Conservation (phyloP, 2,797 vertebrate species). For the Macroramphosus scolopax region DNA sequence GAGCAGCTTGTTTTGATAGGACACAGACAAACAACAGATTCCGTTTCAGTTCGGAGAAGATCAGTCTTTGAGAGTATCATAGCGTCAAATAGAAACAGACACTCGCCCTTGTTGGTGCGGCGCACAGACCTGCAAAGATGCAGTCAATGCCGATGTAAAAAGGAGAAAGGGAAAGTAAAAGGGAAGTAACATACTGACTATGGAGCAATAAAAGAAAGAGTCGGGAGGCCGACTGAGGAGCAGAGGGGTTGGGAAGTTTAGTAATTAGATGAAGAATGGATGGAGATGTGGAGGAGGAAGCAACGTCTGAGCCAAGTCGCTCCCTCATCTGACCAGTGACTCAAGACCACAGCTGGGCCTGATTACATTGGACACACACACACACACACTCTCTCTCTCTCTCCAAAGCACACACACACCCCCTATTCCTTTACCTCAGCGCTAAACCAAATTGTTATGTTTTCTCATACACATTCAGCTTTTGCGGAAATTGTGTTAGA, state of each 20-base stretch:
- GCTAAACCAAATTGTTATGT: conserved; percentile 35
- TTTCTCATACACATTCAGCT: conserved; percentile 36
- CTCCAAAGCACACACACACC: conserved; percentile 37
- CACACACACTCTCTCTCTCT: conserved; percentile 30
- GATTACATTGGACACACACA: conserved; percentile 59
- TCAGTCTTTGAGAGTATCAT: too few species aligned
- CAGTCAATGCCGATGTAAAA: too few species aligned
- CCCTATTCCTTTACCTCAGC: conserved; percentile 35
- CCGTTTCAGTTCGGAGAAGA: too few species aligned
- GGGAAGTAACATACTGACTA: conserved; percentile 2
- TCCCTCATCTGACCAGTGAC: conserved; percentile 74
- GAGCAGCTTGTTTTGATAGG: too few species aligned
- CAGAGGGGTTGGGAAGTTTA: conserved; percentile 27
- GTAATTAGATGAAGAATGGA: conserved; percentile 73
- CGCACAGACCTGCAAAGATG: too few species aligned
- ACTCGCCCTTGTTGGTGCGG: too few species aligned
- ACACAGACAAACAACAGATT: too few species aligned
- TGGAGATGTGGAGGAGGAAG: conserved; percentile 63
- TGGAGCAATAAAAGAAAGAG: conserved; percentile 26
- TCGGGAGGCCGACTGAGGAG: conserved; percentile 39
- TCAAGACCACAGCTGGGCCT: conserved; percentile 79
- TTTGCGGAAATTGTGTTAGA: not conserved
- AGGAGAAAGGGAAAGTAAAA: too few species aligned
- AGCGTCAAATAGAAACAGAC: too few species aligned
- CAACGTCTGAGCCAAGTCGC: conserved; percentile 56